A percentile compares a stretch with the other conserved stretches of the same genome.
phyloP scores from a whole-genome alignment of 1,140 invertebrate species.

The Ptiloglossa arizonensis region DNA sequence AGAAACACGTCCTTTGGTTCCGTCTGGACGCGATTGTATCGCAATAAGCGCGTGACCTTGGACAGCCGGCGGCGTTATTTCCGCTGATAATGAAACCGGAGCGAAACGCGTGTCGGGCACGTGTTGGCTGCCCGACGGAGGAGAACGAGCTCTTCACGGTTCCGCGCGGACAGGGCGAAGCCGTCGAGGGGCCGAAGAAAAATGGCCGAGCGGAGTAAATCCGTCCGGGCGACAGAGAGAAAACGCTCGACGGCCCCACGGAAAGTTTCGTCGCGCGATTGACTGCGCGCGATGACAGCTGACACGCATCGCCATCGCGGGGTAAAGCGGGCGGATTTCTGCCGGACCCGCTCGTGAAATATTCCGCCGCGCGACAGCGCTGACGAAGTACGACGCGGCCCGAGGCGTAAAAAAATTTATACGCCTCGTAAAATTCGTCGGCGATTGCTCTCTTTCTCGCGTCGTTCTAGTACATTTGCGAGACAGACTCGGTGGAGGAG shows the following conservation, averaged over 20 bases:
- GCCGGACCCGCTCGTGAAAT: conserved; percentile 17
- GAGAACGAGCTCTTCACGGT: conserved; percentile 9
- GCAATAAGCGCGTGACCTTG: conserved; percentile 51
- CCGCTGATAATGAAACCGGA: conserved; percentile 55
- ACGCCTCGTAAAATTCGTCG: conserved; percentile 26
- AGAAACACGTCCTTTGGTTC: conserved; percentile 39
- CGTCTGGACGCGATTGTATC: conserved; percentile 33
- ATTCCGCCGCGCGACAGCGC: conserved; percentile 29
- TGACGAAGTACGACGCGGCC: conserved; percentile 33
- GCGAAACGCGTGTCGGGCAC: conserved; percentile 40
- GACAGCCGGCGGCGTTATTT: conserved; percentile 46
- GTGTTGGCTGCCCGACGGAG: conserved; percentile 1
- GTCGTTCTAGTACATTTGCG: conserved; percentile 10
- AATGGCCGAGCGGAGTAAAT: conserved; percentile 38
- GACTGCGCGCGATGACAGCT: conserved; percentile 56
- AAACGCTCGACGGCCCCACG: conserved; percentile 32
- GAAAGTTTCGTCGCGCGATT: conserved; percentile 40
- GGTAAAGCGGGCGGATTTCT: conserved; percentile 11
- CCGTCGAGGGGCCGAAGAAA: conserved; percentile 6
- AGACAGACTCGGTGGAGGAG: background rate
- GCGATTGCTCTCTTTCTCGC: background rate
- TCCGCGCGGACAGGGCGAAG: conserved; percentile 3
- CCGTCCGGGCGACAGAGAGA: conserved; percentile 19
- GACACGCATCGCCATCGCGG: conserved; percentile 48
- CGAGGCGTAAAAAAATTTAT: conserved; percentile 41